Evolutionary conservation across 2,888 invertebrate species (phyloP).

Genomic region (Mythimna lalbum): DNA sequence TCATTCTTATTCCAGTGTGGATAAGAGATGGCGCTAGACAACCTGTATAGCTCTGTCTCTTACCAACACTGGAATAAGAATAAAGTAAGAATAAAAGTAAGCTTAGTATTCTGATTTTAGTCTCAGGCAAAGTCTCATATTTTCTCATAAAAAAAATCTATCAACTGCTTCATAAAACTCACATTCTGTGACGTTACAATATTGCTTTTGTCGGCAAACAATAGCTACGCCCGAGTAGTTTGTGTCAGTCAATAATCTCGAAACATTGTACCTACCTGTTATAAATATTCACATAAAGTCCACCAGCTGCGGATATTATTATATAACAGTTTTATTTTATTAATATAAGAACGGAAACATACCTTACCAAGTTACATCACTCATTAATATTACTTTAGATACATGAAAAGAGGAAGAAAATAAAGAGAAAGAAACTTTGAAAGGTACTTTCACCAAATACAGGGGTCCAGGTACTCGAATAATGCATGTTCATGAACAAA

Average conservation of each 20-base stretch:
- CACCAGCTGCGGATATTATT: slow-evolving; percentile 5
- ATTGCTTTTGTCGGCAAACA: slow-evolving; percentile 17
- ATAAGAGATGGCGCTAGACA: too few species aligned
- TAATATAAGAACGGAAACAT: slow-evolving; percentile 1
- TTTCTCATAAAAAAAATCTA: background rate
- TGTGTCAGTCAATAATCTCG: slow-evolving; percentile 30
- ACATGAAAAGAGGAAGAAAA: too few species aligned
- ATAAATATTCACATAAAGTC: slow-evolving; percentile 9
- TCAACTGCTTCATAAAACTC: slow-evolving; percentile 2
- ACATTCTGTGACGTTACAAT: slow-evolving; percentile 8
- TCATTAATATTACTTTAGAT: background rate
- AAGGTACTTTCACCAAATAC: too few species aligned
- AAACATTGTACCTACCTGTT: background rate
- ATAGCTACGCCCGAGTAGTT: background rate
- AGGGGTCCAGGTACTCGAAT: too few species aligned
- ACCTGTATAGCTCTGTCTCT: too few species aligned
- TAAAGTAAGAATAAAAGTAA: too few species aligned
- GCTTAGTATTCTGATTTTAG: background rate
- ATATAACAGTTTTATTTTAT: background rate
- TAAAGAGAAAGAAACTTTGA: too few species aligned
- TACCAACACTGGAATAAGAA: too few species aligned
- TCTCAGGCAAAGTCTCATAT: background rate
- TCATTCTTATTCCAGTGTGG: too few species aligned
- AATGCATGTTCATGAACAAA: background rate
- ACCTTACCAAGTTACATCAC: background rate